phyloP scores from a whole-genome alignment of 2,113 vertebrate genomes.

The Gymnorhina tibicen region DNA sequence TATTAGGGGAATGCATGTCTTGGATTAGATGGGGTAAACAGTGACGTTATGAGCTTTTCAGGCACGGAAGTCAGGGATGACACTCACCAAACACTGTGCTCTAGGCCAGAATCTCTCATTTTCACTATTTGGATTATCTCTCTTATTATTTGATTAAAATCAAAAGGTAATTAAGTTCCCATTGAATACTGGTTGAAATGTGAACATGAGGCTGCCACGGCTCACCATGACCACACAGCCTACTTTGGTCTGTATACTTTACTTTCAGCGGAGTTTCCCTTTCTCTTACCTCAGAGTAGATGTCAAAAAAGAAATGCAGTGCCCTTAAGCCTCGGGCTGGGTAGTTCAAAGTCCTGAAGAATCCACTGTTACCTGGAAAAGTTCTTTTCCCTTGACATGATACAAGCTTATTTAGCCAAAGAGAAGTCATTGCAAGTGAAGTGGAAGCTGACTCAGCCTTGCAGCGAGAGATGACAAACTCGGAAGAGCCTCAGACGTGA shows the following conservation, averaged over 20 bases:
- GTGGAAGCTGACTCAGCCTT: constrained; percentile 2
- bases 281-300: background rate
- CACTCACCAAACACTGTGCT: background rate
- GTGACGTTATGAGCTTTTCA: background rate
- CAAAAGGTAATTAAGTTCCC: background rate
- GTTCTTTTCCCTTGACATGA: background rate
- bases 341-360: background rate
- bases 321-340: background rate
- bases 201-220: background rate
- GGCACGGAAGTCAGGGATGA: background rate
- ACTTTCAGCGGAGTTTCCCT: background rate
- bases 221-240: background rate
- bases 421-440: background rate
- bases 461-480: background rate
- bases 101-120: background rate
- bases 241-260: background rate
- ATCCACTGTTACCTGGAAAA: background rate
- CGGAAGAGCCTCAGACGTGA: background rate
- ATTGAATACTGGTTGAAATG: background rate
- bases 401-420: background rate
- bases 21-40: background rate
- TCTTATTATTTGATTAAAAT: background rate
- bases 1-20: background rate
- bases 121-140: background rate
- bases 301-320: background rate